Percentiles rank a stretch among this genome's conserved stretches.
phyloP scores from a whole-genome alignment of 1,140 invertebrate genomes.

The Anthonomus grandis region DNA sequence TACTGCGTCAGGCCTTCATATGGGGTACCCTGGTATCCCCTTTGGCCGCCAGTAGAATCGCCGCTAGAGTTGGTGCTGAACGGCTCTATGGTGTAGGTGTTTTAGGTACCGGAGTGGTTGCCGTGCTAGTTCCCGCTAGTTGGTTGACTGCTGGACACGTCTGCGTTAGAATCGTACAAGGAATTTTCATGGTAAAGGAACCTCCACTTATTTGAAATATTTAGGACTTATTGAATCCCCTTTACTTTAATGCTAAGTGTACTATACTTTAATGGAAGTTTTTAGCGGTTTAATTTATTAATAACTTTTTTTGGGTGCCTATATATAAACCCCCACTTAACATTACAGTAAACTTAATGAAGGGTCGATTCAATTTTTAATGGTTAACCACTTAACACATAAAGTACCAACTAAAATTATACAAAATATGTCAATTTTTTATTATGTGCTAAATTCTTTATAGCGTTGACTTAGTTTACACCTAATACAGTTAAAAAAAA shows the following conservation, averaged over 20 bases:
- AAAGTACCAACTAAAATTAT: too few species aligned
- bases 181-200: slow-evolving; percentile 56
- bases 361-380: too few species aligned
- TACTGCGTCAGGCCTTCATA: slow-evolving; percentile 56
- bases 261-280: not conserved
- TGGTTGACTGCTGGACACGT: slow-evolving; percentile 59
- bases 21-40: slow-evolving; percentile 58
- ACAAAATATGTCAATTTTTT: too few species aligned
- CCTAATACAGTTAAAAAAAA: too few species aligned
- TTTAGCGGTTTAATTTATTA: not conserved
- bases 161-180: slow-evolving; percentile 55
- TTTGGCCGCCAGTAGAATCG: slow-evolving; percentile 56
- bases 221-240: not conserved
- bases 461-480: too few species aligned
- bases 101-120: slow-evolving; percentile 54
- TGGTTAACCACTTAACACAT: too few species aligned
- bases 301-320: too few species aligned
- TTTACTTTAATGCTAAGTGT: not conserved
- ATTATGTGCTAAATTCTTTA: too few species aligned
- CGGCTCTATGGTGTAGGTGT: slow-evolving; percentile 56
- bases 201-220: slow-evolving; percentile 2
- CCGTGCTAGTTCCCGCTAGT: slow-evolving; percentile 55
- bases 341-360: too few species aligned
- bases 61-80: slow-evolving; percentile 56
- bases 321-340: too few species aligned